phyloP scores from a whole-genome alignment of 2,888 invertebrate genomes.

The Papilio elwesi region DNA sequence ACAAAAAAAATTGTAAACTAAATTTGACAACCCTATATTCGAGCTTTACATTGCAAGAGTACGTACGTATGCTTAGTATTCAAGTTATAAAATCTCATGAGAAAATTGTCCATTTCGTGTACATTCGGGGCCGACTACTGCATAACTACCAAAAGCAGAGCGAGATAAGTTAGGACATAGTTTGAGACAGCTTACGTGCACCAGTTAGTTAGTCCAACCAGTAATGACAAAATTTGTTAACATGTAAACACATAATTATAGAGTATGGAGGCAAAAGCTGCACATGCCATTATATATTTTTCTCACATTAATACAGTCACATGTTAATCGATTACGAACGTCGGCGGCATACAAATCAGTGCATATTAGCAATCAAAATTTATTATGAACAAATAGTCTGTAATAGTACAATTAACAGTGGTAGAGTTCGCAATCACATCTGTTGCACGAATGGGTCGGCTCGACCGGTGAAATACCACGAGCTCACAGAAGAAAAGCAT shows the following conservation, averaged over 20 bases:
- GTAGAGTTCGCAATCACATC: too few relatives aligned
- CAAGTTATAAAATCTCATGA: conserved; percentile 29
- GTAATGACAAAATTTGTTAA: conserved; percentile 1
- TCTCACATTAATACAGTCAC: too few relatives aligned
- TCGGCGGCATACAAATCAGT: too few relatives aligned
- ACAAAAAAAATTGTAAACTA: neutral
- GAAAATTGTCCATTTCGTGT: conserved; percentile 29
- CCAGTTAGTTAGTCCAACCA: neutral
- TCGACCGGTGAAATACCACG: too few relatives aligned
- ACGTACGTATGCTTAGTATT: conserved; percentile 6
- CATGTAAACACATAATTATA: neutral
- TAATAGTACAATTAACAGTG: too few relatives aligned
- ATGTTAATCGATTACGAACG: too few relatives aligned
- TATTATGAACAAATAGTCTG: too few relatives aligned
- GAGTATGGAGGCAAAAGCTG: too few relatives aligned
- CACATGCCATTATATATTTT: too few relatives aligned
- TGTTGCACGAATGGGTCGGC: too few relatives aligned
- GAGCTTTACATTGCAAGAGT: neutral
- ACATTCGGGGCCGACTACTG: conserved; percentile 7
- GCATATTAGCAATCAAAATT: too few relatives aligned
- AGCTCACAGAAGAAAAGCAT: too few relatives aligned
- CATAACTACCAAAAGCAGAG: conserved; percentile 15
- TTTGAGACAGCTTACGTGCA: neutral
- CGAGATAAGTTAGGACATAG: neutral
- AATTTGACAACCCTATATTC: conserved; percentile 21